Conservation (phyloP, 2,888 invertebrate genomes). For the Exephanes ischioxanthus region DNA sequence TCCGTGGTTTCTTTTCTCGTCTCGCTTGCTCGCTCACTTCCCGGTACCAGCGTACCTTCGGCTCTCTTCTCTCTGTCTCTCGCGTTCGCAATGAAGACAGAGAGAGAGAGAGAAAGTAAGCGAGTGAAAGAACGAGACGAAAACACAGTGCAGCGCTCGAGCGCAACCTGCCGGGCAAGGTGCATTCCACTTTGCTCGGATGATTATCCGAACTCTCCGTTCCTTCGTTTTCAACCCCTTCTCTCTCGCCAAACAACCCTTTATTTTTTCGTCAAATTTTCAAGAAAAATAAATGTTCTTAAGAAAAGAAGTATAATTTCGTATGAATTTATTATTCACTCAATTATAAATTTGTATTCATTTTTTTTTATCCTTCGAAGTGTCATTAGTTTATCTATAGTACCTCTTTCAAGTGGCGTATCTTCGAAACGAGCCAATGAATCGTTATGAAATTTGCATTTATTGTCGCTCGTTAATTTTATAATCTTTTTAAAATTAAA, state of each 20-base stretch:
- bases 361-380: neutral
- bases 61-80: slow-evolving; percentile 3
- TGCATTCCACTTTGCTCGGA: slow-evolving; percentile 69
- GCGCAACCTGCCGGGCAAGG: slow-evolving; percentile 64
- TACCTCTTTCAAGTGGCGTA: too few relatives aligned
- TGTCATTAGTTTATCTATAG: too few relatives aligned
- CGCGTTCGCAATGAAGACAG: slow-evolving; percentile 42
- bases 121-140: slow-evolving; percentile 42
- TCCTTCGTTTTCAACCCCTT: slow-evolving; percentile 40
- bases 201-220: slow-evolving; percentile 49
- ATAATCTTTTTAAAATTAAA: too few relatives aligned
- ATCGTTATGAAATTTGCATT: too few relatives aligned
- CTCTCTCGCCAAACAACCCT: neutral
- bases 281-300: neutral
- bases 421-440: too few relatives aligned
- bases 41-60: neutral
- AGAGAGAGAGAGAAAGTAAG: slow-evolving; percentile 20
- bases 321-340: neutral
- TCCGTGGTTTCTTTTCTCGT: slow-evolving; percentile 13
- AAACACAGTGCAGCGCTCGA: slow-evolving; percentile 33
- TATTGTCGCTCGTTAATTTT: too few relatives aligned
- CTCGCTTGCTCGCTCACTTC: slow-evolving; percentile 10
- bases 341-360: neutral
- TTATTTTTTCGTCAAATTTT: neutral
- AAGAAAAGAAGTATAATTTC: neutral